These are phyloP conservation scores for Ennomos fuscantarius DNA, from an alignment of 2,888 invertebrate genomes.

Conservation along the genomic window DNA sequence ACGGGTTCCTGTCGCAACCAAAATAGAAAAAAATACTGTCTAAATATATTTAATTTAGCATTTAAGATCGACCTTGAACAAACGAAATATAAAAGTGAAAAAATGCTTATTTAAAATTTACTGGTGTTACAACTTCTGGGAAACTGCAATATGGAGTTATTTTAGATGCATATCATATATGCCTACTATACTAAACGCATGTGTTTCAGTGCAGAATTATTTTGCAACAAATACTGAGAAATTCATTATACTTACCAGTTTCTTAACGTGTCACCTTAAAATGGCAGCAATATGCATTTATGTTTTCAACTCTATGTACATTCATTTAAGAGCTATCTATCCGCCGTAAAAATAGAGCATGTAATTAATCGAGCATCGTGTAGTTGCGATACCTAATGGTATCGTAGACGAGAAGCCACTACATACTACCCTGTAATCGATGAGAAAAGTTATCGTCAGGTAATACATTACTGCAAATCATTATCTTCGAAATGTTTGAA, in stretches of 20 bases:
- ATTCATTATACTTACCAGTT: conserved; percentile 10
- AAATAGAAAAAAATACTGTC: too few species aligned
- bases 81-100: too few species aligned
- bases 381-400: conserved; percentile 61
- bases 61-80: too few species aligned
- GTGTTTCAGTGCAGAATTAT: conserved; percentile 9
- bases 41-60: too few species aligned
- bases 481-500: background rate
- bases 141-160: conserved; percentile 5
- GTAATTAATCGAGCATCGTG: conserved; percentile 70
- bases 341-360: conserved; percentile 63
- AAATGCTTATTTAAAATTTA: too few species aligned
- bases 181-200: conserved; percentile 3
- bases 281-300: conserved; percentile 48
- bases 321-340: conserved; percentile 57
- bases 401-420: conserved; percentile 51
- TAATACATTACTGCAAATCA: conserved; percentile 43
- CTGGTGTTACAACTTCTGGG: background rate
- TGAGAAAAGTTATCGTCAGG: conserved; percentile 36
- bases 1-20: too few species aligned
- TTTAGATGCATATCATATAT: conserved; percentile 12
- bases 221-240: conserved; percentile 7
- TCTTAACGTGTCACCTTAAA: conserved; percentile 17
- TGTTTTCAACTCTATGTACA: conserved; percentile 46
- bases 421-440: conserved; percentile 45